phyloP scores from a whole-genome alignment of 2,113 vertebrate species.

The Megatriorchis doriae region DNA sequence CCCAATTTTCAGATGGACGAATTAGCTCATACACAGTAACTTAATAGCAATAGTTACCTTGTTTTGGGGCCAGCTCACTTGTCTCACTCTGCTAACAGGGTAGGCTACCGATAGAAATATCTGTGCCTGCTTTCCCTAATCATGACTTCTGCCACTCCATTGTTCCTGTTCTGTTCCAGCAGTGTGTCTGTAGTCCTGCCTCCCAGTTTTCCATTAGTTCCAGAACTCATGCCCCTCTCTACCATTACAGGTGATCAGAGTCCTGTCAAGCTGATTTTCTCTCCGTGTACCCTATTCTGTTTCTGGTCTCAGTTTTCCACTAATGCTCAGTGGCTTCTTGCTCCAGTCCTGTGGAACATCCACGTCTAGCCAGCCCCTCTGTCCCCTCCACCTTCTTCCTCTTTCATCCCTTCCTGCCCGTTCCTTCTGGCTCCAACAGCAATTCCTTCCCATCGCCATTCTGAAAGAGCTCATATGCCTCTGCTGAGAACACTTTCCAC shows the following conservation, averaged over 20 bases:
- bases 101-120: background rate
- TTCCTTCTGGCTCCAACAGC: background rate
- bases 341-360: background rate
- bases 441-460: background rate
- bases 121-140: background rate
- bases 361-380: too few species aligned
- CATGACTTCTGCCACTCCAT: background rate
- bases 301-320: background rate
- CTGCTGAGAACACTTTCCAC: background rate
- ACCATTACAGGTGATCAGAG: background rate
- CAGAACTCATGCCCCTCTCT: background rate
- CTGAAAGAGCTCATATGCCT: background rate
- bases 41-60: background rate
- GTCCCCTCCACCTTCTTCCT: background rate
- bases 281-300: background rate
- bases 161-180: background rate
- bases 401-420: background rate
- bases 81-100: background rate
- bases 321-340: background rate
- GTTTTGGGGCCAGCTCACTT: background rate
- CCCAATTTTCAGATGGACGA: background rate
- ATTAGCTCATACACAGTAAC: background rate
- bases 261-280: background rate
- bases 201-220: background rate
- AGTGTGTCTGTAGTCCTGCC: background rate